Base-by-base conservation (phyloP, 2,888 invertebrate species). In the Drosophila anomalata region DNA sequence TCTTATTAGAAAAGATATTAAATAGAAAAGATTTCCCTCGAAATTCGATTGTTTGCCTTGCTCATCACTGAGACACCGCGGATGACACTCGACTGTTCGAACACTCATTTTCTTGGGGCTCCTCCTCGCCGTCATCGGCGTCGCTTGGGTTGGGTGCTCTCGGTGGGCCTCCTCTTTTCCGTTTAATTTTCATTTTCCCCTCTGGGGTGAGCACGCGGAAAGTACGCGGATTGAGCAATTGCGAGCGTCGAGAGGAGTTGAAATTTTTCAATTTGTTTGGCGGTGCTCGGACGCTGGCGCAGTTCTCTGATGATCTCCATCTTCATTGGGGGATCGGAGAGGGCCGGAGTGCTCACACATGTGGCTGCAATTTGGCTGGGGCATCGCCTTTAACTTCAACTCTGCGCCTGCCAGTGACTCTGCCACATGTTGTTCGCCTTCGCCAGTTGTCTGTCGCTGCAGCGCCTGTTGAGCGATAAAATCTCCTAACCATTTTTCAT, bases 301-400 rank as follows among this genome's bases (percentile, higher is more conserved):
- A 29, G 55, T 69, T 53, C 54, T 76, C 54, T 65, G 69, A 76
- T 65, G 71, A 76, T 76, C 63, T 79, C 74, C 72, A 78, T 76
- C 66, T 61, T 75, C 62, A 70, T 69, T 70, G 84, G 51, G 26
- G 63, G 69, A 56, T 52, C 69, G 7, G n/a, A 36, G 14, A 14
- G n/a, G n/a, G 51, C 33, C 6, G 3, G 4, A 14, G 11, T 20
- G 14, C 53, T 52, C 77, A 81, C 84, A 84, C 85, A 85, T 84
- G 87, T 85, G 85, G 78, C 78, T 84, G 67, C 84, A 87, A 87
- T 87, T 87, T 84, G 82, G 79, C 78, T 73, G 77, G 78, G 82
- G 71, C 71, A 78, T 80, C 75, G 87, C 82, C 85, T 63, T 54
- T 65, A 53, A 61, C 81, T 74, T 74, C 42, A 58, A 63, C 44